Evolutionary conservation across 2,888 invertebrate genomes (phyloP).

Genomic region (Agonopterix arenella): DNA sequence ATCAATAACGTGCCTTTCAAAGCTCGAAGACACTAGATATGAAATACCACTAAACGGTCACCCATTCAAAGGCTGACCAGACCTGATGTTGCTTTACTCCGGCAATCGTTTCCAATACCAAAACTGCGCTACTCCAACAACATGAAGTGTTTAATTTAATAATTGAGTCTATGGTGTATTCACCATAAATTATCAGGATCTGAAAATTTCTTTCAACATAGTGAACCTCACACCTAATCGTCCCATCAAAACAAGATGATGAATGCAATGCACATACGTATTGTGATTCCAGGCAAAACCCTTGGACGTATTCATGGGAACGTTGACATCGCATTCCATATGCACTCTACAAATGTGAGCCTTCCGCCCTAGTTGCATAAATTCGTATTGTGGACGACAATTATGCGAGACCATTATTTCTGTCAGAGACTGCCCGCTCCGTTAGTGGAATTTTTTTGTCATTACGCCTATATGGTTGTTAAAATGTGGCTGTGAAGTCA

Average conservation of each 20-base stretch:
- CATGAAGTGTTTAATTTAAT: too few relatives aligned
- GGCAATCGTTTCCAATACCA: too few relatives aligned
- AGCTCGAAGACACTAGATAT: too few relatives aligned
- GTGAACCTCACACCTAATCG: not conserved
- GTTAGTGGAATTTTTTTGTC: constrained; percentile 4
- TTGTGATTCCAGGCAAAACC: constrained; percentile 1
- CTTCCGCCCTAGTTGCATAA: constrained; percentile 36
- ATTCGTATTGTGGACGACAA: constrained; percentile 36
- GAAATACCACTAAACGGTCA: too few relatives aligned
- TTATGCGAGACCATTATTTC: constrained; percentile 35
- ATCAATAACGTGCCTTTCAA: too few relatives aligned
- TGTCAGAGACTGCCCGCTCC: constrained; percentile 5
- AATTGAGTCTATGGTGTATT: too few relatives aligned
- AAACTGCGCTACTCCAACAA: too few relatives aligned
- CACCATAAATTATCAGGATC: too few relatives aligned
- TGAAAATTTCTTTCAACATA: too few relatives aligned
- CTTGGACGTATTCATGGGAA: constrained; percentile 6
- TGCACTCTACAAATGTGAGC: constrained; percentile 10
- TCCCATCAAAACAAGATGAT: constrained; percentile 24
- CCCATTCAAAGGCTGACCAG: too few relatives aligned
- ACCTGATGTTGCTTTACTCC: too few relatives aligned
- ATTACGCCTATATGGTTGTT: not conserved
- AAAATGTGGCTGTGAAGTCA: too few relatives aligned
- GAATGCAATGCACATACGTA: constrained; percentile 17
- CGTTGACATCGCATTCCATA: constrained; percentile 9